Evolutionary conservation across 2,888 invertebrate genomes (phyloP), one percentile per base, ranked within the genome.

Genomic region (Loripinus fragilis): DNA sequence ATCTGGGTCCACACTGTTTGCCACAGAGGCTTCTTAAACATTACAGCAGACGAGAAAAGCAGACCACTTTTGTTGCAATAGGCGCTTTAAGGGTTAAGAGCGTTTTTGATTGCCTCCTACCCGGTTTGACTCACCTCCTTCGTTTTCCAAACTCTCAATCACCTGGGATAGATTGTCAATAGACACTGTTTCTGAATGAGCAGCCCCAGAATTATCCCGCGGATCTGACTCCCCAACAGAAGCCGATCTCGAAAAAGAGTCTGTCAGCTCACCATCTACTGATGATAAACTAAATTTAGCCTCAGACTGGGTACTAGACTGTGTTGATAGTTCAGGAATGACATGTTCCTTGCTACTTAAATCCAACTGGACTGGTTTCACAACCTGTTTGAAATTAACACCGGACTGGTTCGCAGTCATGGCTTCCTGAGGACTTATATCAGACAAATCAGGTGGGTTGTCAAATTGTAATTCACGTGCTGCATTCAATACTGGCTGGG

Each of bases 391-490:
- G 60, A 30, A 30, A 23, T 3, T 20, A 8, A 15, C 52, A 23
- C 52, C 52, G 15, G 60, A 60, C 60, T 60, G 60, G 33, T 30
- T 30, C 7, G 20, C 10, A 52, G 25, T 10, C 33, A 10, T 60
- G 1, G 33, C n/a, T 33, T 60, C 60, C 60, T 68, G 48, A 23
- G 52, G 23, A 15, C 41, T 52, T 2, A 66, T 70, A 17, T 70
- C 73, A 17, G 33, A 60, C 5, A 33, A 33, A 28, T 60, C 60
- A 17, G 75, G 76, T 20, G 78, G 78, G 15, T 48, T 55, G 60
- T 83, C 83, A 73, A 83, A 88, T 60, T 85, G 81, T 10, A 88
- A 79, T 78, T 86, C 87, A 66, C 83, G 81, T 28, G 76, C 87
- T 20, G 84, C 84, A 25, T 79, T 66, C 17, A 81, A 60, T 5